Evolutionary conservation across 2,888 invertebrate species (phyloP), one percentile per base, ranked within the genome.

Genomic region (Ichneumoninae sp.): DNA sequence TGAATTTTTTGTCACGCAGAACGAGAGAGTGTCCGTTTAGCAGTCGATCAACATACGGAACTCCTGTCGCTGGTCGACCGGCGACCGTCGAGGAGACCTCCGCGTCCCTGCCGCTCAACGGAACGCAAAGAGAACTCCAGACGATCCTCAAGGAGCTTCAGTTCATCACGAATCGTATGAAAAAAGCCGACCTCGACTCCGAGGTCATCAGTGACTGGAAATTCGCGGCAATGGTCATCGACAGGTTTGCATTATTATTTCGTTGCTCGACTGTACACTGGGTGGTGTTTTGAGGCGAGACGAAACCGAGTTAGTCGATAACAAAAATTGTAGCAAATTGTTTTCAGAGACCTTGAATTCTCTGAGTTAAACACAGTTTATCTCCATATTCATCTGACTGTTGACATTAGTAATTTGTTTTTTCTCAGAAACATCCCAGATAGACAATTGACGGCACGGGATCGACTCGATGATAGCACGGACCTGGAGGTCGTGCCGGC

Each of bases 141-240:
- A 96, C 97, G 92, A 99, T 99, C 93, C 95, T 99, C 88, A 96
- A 97, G 90, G 99, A 99, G 95, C 95, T 99, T 89, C 98, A 98
- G 94, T 98, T 98, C 95, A 98, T 99, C 93, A 99, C 99, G 57
- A 96, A 96, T 90, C 96, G 98, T 91, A 98, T 99, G 97, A 97
- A 97, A 94, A 98, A 98, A 94, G 97, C 98, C 79, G 99, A 99
- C 93, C 98, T 98, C 91, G 98, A 98, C 93, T 97, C 97, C 81
- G 98, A 98, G 93, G 95, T 98, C 89, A 98, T 98, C 91, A 98
- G 97, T 94, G 99, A 99, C 94, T 99, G 99, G 99, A 98, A 98
- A 94, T 99, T 99, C 94, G 99, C 99, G 81, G 99, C 98, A 88
- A 98, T 99, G 98, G 99, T 99, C 93, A 98, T 99, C 93, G 99